A percentile compares a stretch with the other conserved stretches of the same genome.
phyloP scores from a whole-genome alignment of 2,797 vertebrate genomes.

The Pseudochromis fuscus region DNA sequence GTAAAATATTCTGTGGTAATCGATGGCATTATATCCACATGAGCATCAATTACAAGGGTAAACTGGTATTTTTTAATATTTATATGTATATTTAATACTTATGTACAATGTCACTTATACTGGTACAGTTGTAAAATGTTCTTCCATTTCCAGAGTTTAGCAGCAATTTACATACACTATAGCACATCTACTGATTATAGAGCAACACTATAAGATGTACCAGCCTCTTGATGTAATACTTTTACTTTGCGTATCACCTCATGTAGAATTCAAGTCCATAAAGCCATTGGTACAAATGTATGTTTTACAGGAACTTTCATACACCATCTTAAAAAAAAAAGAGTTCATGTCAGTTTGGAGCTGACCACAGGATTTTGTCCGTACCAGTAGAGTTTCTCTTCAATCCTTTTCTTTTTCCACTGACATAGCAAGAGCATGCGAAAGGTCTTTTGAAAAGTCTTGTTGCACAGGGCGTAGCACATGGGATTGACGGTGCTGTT shows the following conservation, averaged over 20 bases:
- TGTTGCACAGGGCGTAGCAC: conserved; percentile 99
- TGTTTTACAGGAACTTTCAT: conserved; percentile 31
- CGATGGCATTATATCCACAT: not conserved
- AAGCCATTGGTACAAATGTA: conserved; percentile 31
- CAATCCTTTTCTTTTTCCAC: conserved; percentile 92
- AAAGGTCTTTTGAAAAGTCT: conserved; percentile 98
- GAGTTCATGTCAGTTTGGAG: conserved; percentile 80
- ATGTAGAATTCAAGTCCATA: conserved; percentile 35
- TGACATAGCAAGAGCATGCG: conserved; percentile 95
- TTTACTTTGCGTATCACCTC: conserved; percentile 31
- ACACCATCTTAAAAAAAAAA: conserved; percentile 15
- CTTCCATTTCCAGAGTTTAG: conserved; percentile 33
- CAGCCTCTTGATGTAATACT: conserved; percentile 17
- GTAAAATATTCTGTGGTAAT: conserved; percentile 21
- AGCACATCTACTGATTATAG: conserved; percentile 48
- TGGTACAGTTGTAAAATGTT: conserved; percentile 15
- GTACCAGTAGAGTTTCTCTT: conserved; percentile 94
- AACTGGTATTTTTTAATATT: conserved; percentile 27
- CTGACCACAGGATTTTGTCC: conserved; percentile 85
- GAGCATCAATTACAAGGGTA: conserved; percentile 1
- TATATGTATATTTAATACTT: too few species aligned
- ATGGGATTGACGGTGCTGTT: conserved; percentile 99
- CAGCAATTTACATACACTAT: conserved; percentile 36
- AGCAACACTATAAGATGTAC: conserved; percentile 37
- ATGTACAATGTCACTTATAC: conserved; percentile 50